Evolutionary conservation across 2,888 invertebrate species (phyloP).

Genomic region (Harmothoe impar): DNA sequence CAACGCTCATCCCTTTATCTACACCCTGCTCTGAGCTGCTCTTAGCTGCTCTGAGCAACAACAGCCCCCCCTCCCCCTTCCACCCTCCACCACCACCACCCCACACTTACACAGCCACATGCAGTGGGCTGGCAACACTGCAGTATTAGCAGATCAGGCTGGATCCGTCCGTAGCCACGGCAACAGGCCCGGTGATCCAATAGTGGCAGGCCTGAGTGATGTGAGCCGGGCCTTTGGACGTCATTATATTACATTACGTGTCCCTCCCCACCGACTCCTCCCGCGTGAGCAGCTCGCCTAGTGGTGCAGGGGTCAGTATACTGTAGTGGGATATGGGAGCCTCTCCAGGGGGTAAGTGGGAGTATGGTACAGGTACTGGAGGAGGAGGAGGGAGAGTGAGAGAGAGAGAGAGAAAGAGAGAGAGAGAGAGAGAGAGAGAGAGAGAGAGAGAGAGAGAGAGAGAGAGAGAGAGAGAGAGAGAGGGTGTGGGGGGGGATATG

Average conservation of each 20-base stretch:
- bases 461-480: no score
- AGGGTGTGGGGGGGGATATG: no score
- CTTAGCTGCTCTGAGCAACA: not conserved
- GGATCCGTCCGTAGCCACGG: not conserved
- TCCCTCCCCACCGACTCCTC: not conserved
- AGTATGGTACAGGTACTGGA: not conserved
- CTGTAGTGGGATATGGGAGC: not conserved
- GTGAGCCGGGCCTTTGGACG: constrained; percentile 5
- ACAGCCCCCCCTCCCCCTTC: not conserved
- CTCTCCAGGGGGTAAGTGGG: not conserved
- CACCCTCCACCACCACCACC: not conserved
- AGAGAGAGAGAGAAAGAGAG: no score
- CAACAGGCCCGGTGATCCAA: constrained; percentile 3
- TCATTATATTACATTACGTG: constrained; percentile 34
- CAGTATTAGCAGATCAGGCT: constrained; percentile 31
- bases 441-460: no score
- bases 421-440: no score
- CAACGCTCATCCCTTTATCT: no score
- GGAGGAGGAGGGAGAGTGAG: no score
- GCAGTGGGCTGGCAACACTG: not conserved
- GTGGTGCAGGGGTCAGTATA: not conserved
- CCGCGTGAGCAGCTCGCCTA: not conserved
- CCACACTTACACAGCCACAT: not conserved
- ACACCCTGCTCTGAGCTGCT: no score
- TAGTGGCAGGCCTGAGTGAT: constrained; percentile 26